These are phyloP conservation scores for Paramormyrops hopkinsi DNA, from an alignment of 2,797 vertebrate species.

Conservation along the genomic window DNA sequence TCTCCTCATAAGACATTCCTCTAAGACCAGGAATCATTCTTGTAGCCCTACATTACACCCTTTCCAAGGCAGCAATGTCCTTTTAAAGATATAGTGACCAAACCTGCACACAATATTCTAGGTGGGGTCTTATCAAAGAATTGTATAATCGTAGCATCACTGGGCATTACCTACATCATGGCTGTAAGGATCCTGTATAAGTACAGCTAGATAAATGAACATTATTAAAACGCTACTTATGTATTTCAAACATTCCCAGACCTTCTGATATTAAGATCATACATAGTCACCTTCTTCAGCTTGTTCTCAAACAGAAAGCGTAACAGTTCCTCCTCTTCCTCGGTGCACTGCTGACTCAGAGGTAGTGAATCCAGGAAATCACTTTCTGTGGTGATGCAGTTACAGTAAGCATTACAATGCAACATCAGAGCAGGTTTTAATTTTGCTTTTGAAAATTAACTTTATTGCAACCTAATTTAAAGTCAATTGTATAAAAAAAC, in stretches of 20 bases:
- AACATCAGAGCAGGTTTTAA: background rate
- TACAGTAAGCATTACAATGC: background rate
- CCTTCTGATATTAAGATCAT: background rate
- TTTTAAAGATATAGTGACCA: no score
- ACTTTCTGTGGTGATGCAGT: conserved; percentile 54
- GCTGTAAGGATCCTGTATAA: background rate
- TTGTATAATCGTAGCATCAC: background rate
- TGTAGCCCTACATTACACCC: no score
- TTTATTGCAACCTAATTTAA: background rate
- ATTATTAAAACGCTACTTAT: background rate
- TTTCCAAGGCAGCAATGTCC: no score
- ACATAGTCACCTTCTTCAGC: conserved; percentile 84
- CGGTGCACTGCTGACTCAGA: conserved; percentile 76
- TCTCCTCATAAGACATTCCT: no score
- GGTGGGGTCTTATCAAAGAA: no score
- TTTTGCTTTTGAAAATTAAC: background rate
- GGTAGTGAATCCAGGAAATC: conserved; percentile 74
- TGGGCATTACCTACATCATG: background rate
- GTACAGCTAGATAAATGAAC: background rate
- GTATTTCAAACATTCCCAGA: background rate
- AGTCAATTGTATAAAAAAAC: background rate
- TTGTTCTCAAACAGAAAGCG: conserved; percentile 97
- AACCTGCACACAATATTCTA: no score
- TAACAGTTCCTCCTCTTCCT: conserved; percentile 87
- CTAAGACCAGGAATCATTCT: no score